Base-by-base conservation (phyloP, 2,113 vertebrate genomes). In the Benitochromis conjunctus region DNA sequence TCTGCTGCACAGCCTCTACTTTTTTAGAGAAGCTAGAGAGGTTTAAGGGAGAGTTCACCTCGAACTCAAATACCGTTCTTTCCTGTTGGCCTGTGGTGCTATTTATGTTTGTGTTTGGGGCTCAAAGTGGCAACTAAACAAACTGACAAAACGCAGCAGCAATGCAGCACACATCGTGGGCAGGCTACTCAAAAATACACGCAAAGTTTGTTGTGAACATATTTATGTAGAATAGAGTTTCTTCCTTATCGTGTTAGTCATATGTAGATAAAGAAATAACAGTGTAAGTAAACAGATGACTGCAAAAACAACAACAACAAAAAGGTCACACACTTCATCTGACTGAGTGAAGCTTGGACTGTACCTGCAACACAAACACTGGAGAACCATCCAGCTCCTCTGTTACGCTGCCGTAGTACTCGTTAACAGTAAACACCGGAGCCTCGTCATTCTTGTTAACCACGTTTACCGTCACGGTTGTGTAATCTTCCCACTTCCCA, bases 381-480 rank as follows among this genome's bases (percentile, higher is more conserved):
- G 98, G 97, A 7, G 97, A 96, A 0, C 94, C 97, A 26, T 97
- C 95, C 90, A 97, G 91, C 83, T 98, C 97, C 84, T 98, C 98
- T 1, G 96, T 97, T 2, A 97, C 96, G 19, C 96, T 97, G 91
- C 97, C 97, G 69, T 97, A 97, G 93, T 98, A 98, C 89, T 98
- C 97, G 3, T 91, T 97, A 69, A 96, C 95, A 2, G 97, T 96
- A 80, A 98, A 98, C 80, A 97, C 96, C 0, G 97, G 97, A 9
- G 97, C 96, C 91, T 98, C 97, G 14, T 98, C 97, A 8, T 98
- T 98, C 94, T 97, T 97, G 95, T 98, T 98, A 3, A 97, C 86
- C 24, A 98, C 92, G 38, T 90, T 97, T 41, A 98, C 96, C 11
- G 96, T 90, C 71, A 96, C 88, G n/a, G 96, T 92, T 6, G 97